A percentile compares a stretch with the other conserved stretches of the same genome.
phyloP scores from a whole-genome alignment of 1,140 invertebrate genomes.

The Conus betulinus region DNA sequence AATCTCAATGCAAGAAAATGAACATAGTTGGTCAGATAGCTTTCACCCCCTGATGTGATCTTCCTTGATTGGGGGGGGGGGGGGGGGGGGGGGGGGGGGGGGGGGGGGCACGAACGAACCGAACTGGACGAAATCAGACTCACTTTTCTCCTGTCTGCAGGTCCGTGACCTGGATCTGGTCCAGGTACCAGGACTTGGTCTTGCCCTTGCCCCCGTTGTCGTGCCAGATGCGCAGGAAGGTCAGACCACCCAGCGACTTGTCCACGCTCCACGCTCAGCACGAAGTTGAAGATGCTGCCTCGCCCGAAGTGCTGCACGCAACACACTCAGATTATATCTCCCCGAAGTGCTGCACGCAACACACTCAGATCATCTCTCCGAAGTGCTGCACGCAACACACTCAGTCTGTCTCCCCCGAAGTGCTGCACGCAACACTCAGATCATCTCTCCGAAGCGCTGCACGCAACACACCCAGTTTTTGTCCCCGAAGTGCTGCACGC shows the following conservation, averaged over 20 bases:
- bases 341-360: background rate
- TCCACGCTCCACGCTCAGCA: conserved; percentile 71
- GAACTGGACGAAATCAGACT: background rate
- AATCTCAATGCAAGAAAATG: no score
- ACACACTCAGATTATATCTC: background rate
- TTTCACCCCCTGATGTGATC: no score
- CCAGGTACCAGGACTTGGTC: conserved; percentile 73
- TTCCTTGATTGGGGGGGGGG: no score
- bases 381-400: conserved; percentile 53
- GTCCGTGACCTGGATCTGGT: conserved; percentile 73
- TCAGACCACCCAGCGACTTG: conserved; percentile 67
- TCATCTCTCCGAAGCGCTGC: conserved; percentile 54
- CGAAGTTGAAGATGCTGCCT: conserved; percentile 73
- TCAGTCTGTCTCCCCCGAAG: background rate
- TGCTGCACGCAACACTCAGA: background rate
- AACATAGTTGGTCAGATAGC: no score
- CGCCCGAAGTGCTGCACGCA: conserved; percentile 56
- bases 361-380: background rate
- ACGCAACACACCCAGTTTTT: background rate
- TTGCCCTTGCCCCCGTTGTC: conserved; percentile 74
- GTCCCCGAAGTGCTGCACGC: background rate
- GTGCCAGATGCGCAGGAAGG: conserved; percentile 75
- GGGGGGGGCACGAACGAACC: no score
- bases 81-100: no score
- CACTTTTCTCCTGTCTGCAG: conserved; percentile 75